Base-by-base conservation (phyloP, 2,113 vertebrate genomes). In the Panthera tigris region DNA sequence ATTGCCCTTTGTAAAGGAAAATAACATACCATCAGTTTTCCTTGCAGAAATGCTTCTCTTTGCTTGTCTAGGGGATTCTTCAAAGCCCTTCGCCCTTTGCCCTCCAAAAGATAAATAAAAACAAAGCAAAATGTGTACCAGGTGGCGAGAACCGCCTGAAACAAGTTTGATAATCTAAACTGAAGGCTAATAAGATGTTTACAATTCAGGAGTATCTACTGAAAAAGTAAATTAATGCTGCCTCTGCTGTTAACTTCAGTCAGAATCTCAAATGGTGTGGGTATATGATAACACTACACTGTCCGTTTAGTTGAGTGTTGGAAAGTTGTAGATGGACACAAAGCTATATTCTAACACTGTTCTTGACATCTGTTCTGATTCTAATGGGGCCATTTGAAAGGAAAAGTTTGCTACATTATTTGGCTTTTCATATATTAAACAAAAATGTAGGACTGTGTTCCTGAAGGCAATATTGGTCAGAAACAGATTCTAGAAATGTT, bases 91-190 rank as follows among this genome's bases (percentile, higher is more conserved):
- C 1, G 11, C 18, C 48, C 66, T 95, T 91, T 82, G 39, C 36
- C 93, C 36, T 93, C 61, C 61, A 90, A 52, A 89, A 95, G 78
- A 66, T 85, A 97, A 94, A 93, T 71, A 71, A 84, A 82, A 95
- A 95, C 65, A 93, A 85, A 95, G 48, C 57, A 63, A 88, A 91
- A 82, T 78, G 85, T 31, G 45, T 83, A 50, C 65, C 74, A 96
- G 74, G 55, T 88, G 57, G 63, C 39, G 76, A 73, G 36, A 78
- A 50, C 68, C 90, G 13, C 57, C 91, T 82, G 36, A n/a, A 50
- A 93, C 73, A 69, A 76, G 55, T n/a, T 21, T 96, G n/a, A 92
- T 81, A 48, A 74, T 50, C 52, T 73, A 76, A 95, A 93, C 9
- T 65, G 11, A 74, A 85, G 65, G 33, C n/a, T 55, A 94, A 41